Percentiles rank a stretch among this genome's conserved stretches.
Conservation (phyloP, 2,113 vertebrate species). For the Rhea pennata region DNA sequence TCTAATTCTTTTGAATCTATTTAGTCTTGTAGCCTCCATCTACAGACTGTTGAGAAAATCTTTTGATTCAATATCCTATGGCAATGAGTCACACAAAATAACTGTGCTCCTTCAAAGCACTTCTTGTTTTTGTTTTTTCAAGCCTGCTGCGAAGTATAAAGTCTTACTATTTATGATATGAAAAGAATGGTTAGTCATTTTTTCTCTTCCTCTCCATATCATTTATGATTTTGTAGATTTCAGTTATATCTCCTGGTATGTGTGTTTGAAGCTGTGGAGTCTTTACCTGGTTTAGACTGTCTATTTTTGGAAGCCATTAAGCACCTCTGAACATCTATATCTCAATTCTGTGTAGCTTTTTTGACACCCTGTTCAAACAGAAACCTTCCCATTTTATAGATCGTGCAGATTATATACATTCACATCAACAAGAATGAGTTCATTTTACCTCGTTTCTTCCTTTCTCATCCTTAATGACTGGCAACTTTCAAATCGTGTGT, state of each 20-base stretch:
- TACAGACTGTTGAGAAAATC: no score
- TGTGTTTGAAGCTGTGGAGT: not conserved
- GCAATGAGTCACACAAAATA: not conserved
- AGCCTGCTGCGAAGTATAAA: not conserved
- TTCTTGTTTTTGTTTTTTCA: not conserved
- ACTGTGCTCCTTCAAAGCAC: not conserved
- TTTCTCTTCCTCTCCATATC: not conserved
- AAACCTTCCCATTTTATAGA: not conserved
- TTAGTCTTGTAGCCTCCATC: not conserved
- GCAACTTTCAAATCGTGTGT: no score
- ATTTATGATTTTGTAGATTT: not conserved
- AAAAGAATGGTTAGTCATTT: not conserved
- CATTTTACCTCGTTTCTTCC: not conserved
- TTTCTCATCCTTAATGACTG: not conserved
- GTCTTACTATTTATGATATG: not conserved
- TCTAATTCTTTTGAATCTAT: conserved; percentile 22
- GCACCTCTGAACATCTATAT: not conserved
- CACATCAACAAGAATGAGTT: not conserved
- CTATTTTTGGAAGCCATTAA: not conserved
- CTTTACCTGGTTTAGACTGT: not conserved
- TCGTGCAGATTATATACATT: not conserved
- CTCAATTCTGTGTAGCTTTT: not conserved
- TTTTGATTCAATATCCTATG: not conserved
- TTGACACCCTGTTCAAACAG: not conserved
- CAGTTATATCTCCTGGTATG: not conserved